A percentile compares a stretch with the other conserved stretches of the same genome.
phyloP scores from a whole-genome alignment of 2,888 invertebrate genomes.

The Epistrophe grossulariae region DNA sequence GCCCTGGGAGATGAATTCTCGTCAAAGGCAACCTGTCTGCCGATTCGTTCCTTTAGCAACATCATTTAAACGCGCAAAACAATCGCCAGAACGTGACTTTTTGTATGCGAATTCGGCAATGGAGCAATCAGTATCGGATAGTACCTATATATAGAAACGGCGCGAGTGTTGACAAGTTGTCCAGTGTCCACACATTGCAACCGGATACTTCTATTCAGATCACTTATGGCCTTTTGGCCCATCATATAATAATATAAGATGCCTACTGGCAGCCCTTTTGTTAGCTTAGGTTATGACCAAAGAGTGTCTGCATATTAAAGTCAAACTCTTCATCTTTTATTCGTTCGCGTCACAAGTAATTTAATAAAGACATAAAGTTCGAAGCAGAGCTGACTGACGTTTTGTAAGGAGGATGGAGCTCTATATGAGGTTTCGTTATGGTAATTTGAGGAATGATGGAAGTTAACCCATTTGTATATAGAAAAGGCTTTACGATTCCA shows the following conservation, averaged over 20 bases:
- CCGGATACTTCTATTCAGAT: conserved; percentile 75
- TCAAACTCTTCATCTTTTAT: conserved; percentile 41
- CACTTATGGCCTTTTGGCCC: conserved; percentile 56
- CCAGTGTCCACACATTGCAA: conserved; percentile 50
- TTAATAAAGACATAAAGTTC: conserved; percentile 74
- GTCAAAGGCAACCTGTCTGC: conserved; percentile 68
- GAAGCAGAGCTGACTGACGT: conserved; percentile 41
- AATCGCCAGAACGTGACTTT: conserved; percentile 69
- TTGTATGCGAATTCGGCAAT: conserved; percentile 67
- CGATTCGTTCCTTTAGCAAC: conserved; percentile 40
- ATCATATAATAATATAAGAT: conserved; percentile 35
- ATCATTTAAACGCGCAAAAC: conserved; percentile 56
- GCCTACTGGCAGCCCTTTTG: conserved; percentile 66
- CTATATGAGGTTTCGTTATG: conserved; percentile 64
- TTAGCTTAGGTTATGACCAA: conserved; percentile 72
- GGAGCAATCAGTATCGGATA: conserved; percentile 47
- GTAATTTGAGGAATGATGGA: conserved; percentile 61
- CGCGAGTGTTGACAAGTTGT: conserved; percentile 58
- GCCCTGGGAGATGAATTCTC: conserved; percentile 61
- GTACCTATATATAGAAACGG: background rate
- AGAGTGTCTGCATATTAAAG: conserved; percentile 47
- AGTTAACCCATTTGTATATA: conserved; percentile 14
- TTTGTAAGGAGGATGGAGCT: conserved; percentile 36
- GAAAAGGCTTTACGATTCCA: conserved; percentile 36
- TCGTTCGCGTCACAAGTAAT: conserved; percentile 69